phyloP scores from a whole-genome alignment of 2,113 vertebrate species.

The Perca schrenkii region DNA sequence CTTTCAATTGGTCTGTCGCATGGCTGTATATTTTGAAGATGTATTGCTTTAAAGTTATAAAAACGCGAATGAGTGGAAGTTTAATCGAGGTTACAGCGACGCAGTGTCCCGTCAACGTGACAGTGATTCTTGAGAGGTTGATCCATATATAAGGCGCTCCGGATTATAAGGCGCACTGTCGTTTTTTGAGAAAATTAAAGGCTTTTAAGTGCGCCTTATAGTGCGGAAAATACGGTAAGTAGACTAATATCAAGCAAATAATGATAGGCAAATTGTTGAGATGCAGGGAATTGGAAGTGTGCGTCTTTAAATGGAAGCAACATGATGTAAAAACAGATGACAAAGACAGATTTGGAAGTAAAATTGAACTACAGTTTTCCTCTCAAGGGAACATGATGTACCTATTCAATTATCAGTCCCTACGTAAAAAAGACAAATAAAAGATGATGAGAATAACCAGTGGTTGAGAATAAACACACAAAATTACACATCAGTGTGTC shows the following conservation, averaged over 20 bases:
- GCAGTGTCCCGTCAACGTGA: too few relatives aligned
- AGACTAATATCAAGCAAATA: background rate
- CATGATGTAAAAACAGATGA: conserved; percentile 13
- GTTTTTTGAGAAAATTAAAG: too few relatives aligned
- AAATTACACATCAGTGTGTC: conserved; percentile 30
- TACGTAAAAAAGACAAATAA: conserved; percentile 24
- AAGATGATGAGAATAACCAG: conserved; percentile 30
- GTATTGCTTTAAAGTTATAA: too few relatives aligned
- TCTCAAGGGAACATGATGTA: conserved; percentile 20
- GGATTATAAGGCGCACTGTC: too few relatives aligned
- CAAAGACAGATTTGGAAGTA: conserved; percentile 20
- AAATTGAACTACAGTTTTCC: background rate
- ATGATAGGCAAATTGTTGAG: background rate
- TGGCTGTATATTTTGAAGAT: too few relatives aligned
- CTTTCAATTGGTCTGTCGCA: too few relatives aligned
- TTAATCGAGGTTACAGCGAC: too few relatives aligned
- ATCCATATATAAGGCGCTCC: too few relatives aligned
- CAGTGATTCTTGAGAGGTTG: too few relatives aligned
- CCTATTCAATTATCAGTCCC: conserved; percentile 32
- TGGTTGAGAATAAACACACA: conserved; percentile 19
- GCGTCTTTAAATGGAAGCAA: conserved; percentile 6
- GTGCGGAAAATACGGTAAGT: too few relatives aligned
- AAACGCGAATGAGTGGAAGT: too few relatives aligned
- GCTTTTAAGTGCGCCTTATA: too few relatives aligned
- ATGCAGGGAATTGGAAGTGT: background rate